These are phyloP conservation scores for Notolabrus celidotus DNA, from an alignment of 2,797 vertebrate species.

Conservation along the genomic window DNA sequence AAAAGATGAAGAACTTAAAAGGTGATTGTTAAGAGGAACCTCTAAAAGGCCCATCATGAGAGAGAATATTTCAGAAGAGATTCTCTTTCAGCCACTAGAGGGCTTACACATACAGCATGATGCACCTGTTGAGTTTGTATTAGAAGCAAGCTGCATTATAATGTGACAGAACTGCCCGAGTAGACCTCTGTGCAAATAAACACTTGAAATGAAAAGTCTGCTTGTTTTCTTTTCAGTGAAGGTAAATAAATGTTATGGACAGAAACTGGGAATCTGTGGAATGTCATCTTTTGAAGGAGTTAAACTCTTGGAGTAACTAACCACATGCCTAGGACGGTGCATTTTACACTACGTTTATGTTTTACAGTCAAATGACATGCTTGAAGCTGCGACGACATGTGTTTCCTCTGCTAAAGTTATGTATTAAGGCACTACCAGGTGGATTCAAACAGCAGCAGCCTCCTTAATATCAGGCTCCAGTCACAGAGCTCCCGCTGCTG, in stretches of 20 bases:
- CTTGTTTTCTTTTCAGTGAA: not conserved
- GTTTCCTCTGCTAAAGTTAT: conserved; percentile 8
- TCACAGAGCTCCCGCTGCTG: conserved; percentile 3
- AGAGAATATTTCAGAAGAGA: not conserved
- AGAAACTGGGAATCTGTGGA: not conserved
- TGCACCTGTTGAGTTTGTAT: not conserved
- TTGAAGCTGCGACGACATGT: not conserved
- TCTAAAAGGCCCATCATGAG: not conserved
- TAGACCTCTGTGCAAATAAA: not conserved
- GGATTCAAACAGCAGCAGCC: conserved; percentile 13
- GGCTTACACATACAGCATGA: not conserved
- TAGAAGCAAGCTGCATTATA: not conserved
- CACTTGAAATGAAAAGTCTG: not conserved
- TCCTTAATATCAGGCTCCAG: conserved; percentile 12
- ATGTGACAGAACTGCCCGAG: not conserved
- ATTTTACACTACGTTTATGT: not conserved
- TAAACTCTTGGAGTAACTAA: not conserved
- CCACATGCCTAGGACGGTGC: too few relatives aligned
- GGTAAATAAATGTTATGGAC: not conserved
- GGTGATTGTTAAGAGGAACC: too few relatives aligned
- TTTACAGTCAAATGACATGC: conserved; percentile 31
- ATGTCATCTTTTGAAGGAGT: not conserved
- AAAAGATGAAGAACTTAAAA: too few relatives aligned
- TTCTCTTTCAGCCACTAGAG: not conserved
- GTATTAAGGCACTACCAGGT: conserved; percentile 24